Base-by-base conservation (phyloP, 2,113 vertebrate species). In the Pelecanus crispus region DNA sequence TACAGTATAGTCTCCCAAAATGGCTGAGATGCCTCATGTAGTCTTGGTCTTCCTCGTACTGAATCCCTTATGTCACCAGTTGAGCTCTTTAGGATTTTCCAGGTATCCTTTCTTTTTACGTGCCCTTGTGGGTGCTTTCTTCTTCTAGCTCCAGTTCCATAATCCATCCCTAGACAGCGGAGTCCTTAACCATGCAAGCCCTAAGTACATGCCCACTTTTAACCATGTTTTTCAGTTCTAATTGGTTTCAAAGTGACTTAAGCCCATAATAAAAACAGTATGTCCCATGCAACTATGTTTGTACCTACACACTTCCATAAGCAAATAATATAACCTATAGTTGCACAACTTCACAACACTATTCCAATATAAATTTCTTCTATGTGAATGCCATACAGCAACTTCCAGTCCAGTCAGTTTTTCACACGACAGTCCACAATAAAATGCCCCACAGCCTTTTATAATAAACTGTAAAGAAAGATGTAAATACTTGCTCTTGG, bases 361-460 rank as follows among this genome's bases (percentile, higher is more conserved):
- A 34, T 31, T 59, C 40, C 0, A 0, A 58, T 13, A 75, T 9
- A 65, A 32, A 62, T 45, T 53, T 77, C 20, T 55, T 55, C 29
- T 72, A 19, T 21, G 10, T 56, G 52, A 81, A 78, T 44, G 17
- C 31, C 75, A 66, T 7, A 45, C 15, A n/a, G n/a, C 66, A 61
- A 65, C 62, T 80, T 91, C 44, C 66, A 87, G 42, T 19, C 50
- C 50, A 29, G 53, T 53, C 79, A 66, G 58, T 53, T 93, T 90
- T 81, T 67, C 79, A 71, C 32, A 83, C 50, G 58, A 58, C n/a
- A 63, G 55, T 34, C 24, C 79, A 83, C 42, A 53, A 88, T 81
- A 83, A 95, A 94, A 95, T 66, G 66, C 59, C 38, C 79, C 79
- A 77, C 17, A 81, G 70, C 44, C 67, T 91, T 96, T 90, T 67